Percentiles rank a stretch among this genome's conserved stretches.
Conservation (phyloP, 2,888 invertebrate genomes). For the Ornithoptera priamus region DNA sequence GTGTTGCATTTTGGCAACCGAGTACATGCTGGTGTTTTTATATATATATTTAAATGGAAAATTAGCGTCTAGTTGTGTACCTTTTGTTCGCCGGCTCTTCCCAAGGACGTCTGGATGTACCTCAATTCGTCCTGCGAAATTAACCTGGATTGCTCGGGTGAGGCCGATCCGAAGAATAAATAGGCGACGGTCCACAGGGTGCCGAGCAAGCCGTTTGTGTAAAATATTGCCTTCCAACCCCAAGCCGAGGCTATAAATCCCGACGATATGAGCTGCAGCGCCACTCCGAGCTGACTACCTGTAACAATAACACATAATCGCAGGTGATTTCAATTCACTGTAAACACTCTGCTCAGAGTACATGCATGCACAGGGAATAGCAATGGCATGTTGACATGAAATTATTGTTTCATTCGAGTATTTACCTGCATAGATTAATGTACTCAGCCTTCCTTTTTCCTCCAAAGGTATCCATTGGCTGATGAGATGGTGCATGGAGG, state of each 20-base stretch:
- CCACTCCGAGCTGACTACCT: slow-evolving; percentile 89
- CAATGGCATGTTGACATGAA: too few relatives aligned
- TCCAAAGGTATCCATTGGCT: slow-evolving; percentile 83
- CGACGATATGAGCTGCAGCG: slow-evolving; percentile 86
- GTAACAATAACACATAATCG: slow-evolving; percentile 31
- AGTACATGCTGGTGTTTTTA: too few relatives aligned
- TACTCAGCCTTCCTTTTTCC: slow-evolving; percentile 81
- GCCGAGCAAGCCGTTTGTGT: slow-evolving; percentile 84
- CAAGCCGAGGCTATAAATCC: slow-evolving; percentile 83
- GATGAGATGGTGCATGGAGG: slow-evolving; percentile 81
- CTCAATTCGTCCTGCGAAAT: slow-evolving; percentile 83
- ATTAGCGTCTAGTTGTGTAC: slow-evolving; percentile 36
- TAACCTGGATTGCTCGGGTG: slow-evolving; percentile 80
- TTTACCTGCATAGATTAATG: slow-evolving; percentile 74
- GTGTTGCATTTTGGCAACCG: too few relatives aligned
- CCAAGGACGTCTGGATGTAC: slow-evolving; percentile 82
- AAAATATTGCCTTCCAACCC: slow-evolving; percentile 91
- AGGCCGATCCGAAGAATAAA: slow-evolving; percentile 82
- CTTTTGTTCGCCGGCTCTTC: slow-evolving; percentile 62
- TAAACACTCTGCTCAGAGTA: too few relatives aligned
- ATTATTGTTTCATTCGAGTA: background rate
- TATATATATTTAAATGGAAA: too few relatives aligned
- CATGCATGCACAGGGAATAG: too few relatives aligned
- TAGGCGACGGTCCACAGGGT: slow-evolving; percentile 82
- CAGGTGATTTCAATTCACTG: too few relatives aligned